These are phyloP conservation scores for Pseudopodoces humilis DNA, from an alignment of 2,113 vertebrate species.

Conservation along the genomic window DNA sequence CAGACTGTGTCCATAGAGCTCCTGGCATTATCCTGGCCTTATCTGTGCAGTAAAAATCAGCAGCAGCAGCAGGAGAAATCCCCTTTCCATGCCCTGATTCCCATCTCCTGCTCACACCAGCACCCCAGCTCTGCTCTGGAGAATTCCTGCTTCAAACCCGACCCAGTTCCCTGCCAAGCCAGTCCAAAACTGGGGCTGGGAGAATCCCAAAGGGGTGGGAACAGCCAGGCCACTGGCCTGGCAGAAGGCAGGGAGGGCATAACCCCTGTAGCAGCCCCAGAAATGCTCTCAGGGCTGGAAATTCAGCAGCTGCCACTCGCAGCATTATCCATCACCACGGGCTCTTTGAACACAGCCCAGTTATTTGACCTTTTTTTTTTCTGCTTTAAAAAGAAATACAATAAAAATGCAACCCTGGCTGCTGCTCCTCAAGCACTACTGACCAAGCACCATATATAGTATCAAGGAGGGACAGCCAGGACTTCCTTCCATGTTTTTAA, in stretches of 20 bases:
- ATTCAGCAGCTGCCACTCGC: not conserved
- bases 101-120: not conserved
- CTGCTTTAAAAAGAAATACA: conserved; percentile 44
- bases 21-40: not conserved
- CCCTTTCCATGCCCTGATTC: not conserved
- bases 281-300: not conserved
- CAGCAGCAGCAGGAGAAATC: not conserved
- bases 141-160: fast-evolving
- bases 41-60: fast-evolving
- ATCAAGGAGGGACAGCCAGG: not conserved
- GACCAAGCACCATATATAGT: conserved; percentile 64
- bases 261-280: not conserved
- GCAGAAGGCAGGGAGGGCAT: not conserved
- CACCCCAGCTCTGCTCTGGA: not conserved
- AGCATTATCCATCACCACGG: not conserved
- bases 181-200: fast-evolving
- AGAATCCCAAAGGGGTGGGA: not conserved
- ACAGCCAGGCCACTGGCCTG: not conserved
- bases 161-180: not conserved
- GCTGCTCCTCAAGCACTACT: conserved; percentile 9
- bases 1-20: fast-evolving
- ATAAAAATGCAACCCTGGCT: conserved; percentile 34
- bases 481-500: conserved; percentile 29
- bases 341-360: not conserved
- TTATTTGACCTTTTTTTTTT: not conserved